These are phyloP conservation scores for Psilanteris sp. DNA, from an alignment of 1,140 invertebrate species.

Conservation along the genomic window DNA sequence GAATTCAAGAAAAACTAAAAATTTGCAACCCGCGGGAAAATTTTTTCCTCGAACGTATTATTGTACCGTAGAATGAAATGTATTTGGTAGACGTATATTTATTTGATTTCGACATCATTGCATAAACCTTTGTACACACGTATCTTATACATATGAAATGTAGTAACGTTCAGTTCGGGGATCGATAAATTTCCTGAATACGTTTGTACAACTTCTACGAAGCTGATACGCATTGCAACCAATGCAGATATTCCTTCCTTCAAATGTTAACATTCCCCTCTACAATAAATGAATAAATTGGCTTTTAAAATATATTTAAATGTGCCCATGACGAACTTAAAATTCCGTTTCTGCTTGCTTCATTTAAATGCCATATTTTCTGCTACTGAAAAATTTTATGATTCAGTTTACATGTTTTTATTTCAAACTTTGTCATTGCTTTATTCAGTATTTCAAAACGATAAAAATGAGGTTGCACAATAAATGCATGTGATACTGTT, in stretches of 20 bases:
- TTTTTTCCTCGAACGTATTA: slow-evolving; percentile 35
- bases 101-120: slow-evolving; percentile 53
- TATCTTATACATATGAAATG: slow-evolving; percentile 57
- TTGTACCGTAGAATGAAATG: slow-evolving; percentile 31
- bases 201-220: slow-evolving; percentile 36
- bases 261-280: slow-evolving; percentile 44
- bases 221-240: slow-evolving; percentile 44
- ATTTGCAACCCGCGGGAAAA: slow-evolving; percentile 9
- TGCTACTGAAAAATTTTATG: no score
- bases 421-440: no score
- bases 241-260: slow-evolving; percentile 38
- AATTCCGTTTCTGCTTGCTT: background rate
- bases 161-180: slow-evolving; percentile 40
- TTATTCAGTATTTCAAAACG: no score
- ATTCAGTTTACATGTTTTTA: no score
- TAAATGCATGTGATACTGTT: no score
- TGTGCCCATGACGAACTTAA: background rate
- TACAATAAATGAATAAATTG: slow-evolving; percentile 21
- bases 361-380: no score
- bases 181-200: slow-evolving; percentile 55
- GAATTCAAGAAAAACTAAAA: slow-evolving; percentile 1
- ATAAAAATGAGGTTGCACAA: no score
- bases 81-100: slow-evolving; percentile 53
- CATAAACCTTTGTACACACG: slow-evolving; percentile 60
- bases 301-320: slow-evolving; percentile 29